These are phyloP conservation scores for Erebia epiphron DNA, from an alignment of 2,888 invertebrate genomes.

Conservation along the genomic window DNA sequence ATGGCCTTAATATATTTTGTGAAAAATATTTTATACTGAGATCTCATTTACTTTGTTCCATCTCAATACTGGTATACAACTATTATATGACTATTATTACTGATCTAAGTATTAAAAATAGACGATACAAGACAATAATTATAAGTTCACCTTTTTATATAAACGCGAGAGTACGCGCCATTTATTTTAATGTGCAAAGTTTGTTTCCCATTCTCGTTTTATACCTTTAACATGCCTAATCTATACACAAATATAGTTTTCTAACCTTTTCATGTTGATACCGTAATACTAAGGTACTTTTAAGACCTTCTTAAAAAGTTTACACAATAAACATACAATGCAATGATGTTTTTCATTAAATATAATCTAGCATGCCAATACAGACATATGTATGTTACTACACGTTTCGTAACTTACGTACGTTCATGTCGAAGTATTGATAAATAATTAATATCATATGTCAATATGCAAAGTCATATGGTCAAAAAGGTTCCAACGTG, in stretches of 20 bases:
- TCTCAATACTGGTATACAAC: constrained; percentile 68
- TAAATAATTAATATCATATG: no score
- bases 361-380: no score
- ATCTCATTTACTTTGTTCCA: constrained; percentile 69
- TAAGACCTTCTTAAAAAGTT: neutral
- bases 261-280: constrained; percentile 2
- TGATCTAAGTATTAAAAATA: constrained; percentile 48
- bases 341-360: neutral
- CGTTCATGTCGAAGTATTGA: no score
- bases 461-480: no score
- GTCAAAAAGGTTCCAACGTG: constrained; percentile 28
- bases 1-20: constrained; percentile 45
- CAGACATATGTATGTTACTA: no score
- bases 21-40: constrained; percentile 73
- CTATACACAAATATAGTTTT: constrained; percentile 17
- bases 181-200: constrained; percentile 60
- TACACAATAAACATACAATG: neutral
- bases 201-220: constrained; percentile 51
- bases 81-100: constrained; percentile 44
- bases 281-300: neutral
- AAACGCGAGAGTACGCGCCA: constrained; percentile 68
- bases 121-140: constrained; percentile 72
- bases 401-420: neutral
- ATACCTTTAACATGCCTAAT: constrained; percentile 29
- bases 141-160: constrained; percentile 74